Evolutionary conservation across 35 echinoderm and acorn worm species (phyloP).

Genomic region (Lytechinus pictus): DNA sequence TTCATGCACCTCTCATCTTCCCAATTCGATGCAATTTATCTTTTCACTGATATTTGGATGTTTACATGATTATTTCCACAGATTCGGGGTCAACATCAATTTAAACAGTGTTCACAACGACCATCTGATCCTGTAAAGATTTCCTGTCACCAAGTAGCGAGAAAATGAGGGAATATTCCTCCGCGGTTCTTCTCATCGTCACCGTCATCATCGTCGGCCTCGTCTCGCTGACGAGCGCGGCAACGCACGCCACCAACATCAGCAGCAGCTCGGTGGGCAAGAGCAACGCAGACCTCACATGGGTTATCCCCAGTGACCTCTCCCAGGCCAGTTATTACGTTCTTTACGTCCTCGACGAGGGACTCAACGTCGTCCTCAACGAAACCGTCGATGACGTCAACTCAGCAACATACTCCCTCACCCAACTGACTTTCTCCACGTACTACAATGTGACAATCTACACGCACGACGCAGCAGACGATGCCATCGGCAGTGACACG

Average conservation of each 20-base stretch:
- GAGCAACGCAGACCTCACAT: background rate
- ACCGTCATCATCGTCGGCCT: background rate
- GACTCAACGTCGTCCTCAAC: conserved; percentile 27
- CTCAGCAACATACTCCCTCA: background rate
- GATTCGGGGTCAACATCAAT: background rate
- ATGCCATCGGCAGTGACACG: background rate
- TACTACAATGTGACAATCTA: background rate
- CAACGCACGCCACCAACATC: conserved; percentile 22
- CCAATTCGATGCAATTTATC: too few relatives aligned
- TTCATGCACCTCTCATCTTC: too few relatives aligned
- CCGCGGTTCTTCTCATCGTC: background rate
- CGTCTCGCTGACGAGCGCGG: background rate
- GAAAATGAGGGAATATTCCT: background rate
- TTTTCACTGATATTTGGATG: background rate
- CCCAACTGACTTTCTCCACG: background rate
- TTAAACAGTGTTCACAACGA: background rate
- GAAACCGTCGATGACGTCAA: conserved; percentile 12
- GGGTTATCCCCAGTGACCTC: conserved; percentile 8
- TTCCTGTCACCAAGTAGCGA: background rate
- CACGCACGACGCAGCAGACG: background rate
- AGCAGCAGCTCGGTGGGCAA: background rate
- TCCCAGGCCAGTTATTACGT: background rate
- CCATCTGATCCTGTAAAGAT: background rate
- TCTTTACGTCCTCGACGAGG: background rate
- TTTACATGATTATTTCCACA: background rate